Base-by-base conservation (phyloP, 2,888 invertebrate genomes). In the Allophyes oxyacanthae region DNA sequence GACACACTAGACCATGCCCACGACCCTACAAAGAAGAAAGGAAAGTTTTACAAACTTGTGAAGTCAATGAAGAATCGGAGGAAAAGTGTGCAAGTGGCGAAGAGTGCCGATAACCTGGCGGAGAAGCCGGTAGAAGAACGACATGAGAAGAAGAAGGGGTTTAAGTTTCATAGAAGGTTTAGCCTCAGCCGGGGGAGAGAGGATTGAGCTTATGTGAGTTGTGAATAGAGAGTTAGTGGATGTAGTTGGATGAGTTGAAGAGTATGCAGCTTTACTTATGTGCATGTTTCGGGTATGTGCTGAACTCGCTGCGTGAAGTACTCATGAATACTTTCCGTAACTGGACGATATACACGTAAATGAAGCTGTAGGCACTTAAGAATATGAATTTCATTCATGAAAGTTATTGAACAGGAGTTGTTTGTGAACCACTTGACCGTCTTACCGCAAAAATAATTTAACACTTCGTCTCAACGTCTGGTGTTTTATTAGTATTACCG, bases 31-130 rank as follows among this genome's bases (percentile, higher is more conserved):
- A 93, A 93, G 64, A 92, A 91, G 64, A 90, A 83, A 56, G 94
- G 94, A 0, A 94, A 93, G 50, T 94, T 94, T 70, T 94, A 94
- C 70, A 91, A 84, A 52, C 82, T 94, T 10, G 94, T 94, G 0
- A 94, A 94, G 64, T 90, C 92, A 0, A 94, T 94, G 94, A 93
- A 93, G 72, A 94, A 92, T 58, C 85, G 94, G 57, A 83, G 92
- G 70, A 94, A 94, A 87, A 94, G 94, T 69, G 93, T 94, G 5
- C 92, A 92, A 71, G 91, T 93, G 0, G 92, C 93, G 2, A 94
- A 94, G 75, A 92, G 92, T 68, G 90, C 92, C 14, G 94, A 94
- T 55, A 90, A 89, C 58, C 78, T 94, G 0, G 79, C 78, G 0
- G 92, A 93, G 7, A 92, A 90, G 61, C 72, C 85, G 5, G 40